Evolutionary conservation across 2,113 vertebrate species (phyloP), one percentile per base, ranked within the genome.

Genomic region (Raja brachyura): DNA sequence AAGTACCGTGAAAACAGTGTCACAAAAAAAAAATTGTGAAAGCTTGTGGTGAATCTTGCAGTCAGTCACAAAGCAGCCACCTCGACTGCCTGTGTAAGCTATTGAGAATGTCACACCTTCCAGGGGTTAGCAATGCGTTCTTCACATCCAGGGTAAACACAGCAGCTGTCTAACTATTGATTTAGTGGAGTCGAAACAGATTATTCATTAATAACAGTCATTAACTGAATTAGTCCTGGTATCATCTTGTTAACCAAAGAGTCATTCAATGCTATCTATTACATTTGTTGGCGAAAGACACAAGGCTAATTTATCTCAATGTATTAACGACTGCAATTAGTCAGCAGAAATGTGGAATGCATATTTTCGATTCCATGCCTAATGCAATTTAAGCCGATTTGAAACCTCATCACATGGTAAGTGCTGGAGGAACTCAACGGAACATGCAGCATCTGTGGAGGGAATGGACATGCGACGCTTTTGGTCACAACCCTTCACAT

Each of bases 201-300:
- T 59, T 61, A 20, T n/a, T 85, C 81, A 61, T 85, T 59, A 85
- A 85, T 85, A 85, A 85, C 54, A 59, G 81, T 28, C 54, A 59
- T 56, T 85, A 85, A 54, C 54, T 10, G 56, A 48, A 11, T 11
- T 56, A 22, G 59, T 28, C 54, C 25, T 28, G 56, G 25, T 28
- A 83, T 83, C 54, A 54, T 11, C 48, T 31, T 79, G 33, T 79
- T 83, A 56, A 48, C 48, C 22, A 83, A 83, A 59, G 54, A 56
- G 79, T 83, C 48, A 81, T 54, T 25, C 22, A 56, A 28, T 85
- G 33, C 18, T 39, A 59, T 85, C 81, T 13, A 85, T 85, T 56
- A 56, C 28, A 85, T 28, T 85, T 25, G 56, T n/a, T 59, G 25
- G 22, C 54, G 28, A 85, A 85, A 59, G 20, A 31, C 56, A 28